Conservation (phyloP, 2,113 vertebrate species). For the Notarius lentiginosus region DNA sequence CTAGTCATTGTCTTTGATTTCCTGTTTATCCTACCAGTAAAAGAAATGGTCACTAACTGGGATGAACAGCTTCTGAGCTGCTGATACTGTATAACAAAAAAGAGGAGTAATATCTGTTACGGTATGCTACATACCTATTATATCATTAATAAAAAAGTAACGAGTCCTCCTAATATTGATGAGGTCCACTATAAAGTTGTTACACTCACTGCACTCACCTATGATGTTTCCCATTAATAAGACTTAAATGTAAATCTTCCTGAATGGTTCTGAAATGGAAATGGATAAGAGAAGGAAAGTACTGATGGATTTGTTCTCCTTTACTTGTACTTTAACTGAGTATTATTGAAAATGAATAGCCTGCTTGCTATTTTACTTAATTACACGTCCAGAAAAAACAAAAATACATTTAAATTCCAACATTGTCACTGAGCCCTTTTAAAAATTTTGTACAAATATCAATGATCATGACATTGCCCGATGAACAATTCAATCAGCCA, state of each 20-base stretch:
- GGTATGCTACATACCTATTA: conserved; percentile 5
- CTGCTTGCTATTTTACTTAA: not conserved
- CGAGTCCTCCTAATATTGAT: conserved; percentile 9
- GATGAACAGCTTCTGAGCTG: conserved; percentile 6
- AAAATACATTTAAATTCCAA: not conserved
- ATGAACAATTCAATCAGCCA: not conserved
- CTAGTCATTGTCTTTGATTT: not conserved
- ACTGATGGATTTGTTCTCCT: not conserved
- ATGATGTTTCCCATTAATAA: not conserved
- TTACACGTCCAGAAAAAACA: not conserved
- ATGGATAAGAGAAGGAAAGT: not conserved
- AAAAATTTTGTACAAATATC: not conserved
- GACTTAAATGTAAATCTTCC: not conserved
- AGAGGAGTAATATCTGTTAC: not conserved
- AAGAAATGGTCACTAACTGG: not conserved
- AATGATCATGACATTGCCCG: not conserved
- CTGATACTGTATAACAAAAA: not conserved
- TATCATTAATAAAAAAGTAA: not conserved
- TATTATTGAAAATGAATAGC: not conserved
- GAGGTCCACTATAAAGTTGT: conserved; percentile 8
- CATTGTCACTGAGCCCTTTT: not conserved
- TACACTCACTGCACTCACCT: not conserved
- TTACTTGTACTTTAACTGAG: not conserved
- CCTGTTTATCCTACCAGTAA: not conserved
- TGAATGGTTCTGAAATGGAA: not conserved